Conservation (phyloP, 1,140 invertebrate species). For the Macrotrachela quadricornifera region DNA sequence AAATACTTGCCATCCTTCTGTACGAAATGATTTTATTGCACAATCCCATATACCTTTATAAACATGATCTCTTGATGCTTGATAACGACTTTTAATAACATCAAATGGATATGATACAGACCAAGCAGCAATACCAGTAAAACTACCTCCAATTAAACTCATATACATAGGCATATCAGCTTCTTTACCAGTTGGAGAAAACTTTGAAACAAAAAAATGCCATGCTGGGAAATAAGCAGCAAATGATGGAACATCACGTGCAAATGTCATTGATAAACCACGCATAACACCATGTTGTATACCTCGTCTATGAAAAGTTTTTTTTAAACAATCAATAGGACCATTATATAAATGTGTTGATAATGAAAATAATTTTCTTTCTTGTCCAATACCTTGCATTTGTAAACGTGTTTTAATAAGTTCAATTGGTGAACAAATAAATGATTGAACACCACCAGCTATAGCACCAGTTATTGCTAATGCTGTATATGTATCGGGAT, state of each 20-base stretch:
- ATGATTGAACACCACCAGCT: slow-evolving; percentile 53
- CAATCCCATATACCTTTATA: slow-evolving; percentile 13
- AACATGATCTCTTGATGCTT: slow-evolving; percentile 40
- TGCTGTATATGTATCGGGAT: no score
- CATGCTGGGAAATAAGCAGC: slow-evolving; percentile 36
- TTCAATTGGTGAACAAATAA: slow-evolving; percentile 60
- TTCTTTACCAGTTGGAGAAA: slow-evolving; percentile 8
- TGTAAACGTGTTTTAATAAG: slow-evolving; percentile 63
- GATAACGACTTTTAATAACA: slow-evolving; percentile 64
- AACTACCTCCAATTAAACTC: slow-evolving; percentile 43
- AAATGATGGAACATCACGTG: slow-evolving; percentile 9
- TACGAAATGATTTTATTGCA: slow-evolving; percentile 41
- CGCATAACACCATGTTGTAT: not conserved
- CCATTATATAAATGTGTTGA: not conserved
- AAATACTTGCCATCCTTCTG: slow-evolving; percentile 43
- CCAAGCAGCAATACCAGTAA: slow-evolving; percentile 64
- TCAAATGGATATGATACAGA: slow-evolving; percentile 61
- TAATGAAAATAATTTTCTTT: not conserved
- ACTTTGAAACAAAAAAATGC: slow-evolving; percentile 28
- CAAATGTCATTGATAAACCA: slow-evolving; percentile 3
- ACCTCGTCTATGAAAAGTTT: not conserved
- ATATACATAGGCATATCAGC: slow-evolving; percentile 38
- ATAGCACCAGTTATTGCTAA: slow-evolving; percentile 15
- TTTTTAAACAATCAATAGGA: not conserved
- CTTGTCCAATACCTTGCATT: slow-evolving; percentile 20